Evolutionary conservation across 2,888 invertebrate species (phyloP).

Genomic region (Drosophila falleni): DNA sequence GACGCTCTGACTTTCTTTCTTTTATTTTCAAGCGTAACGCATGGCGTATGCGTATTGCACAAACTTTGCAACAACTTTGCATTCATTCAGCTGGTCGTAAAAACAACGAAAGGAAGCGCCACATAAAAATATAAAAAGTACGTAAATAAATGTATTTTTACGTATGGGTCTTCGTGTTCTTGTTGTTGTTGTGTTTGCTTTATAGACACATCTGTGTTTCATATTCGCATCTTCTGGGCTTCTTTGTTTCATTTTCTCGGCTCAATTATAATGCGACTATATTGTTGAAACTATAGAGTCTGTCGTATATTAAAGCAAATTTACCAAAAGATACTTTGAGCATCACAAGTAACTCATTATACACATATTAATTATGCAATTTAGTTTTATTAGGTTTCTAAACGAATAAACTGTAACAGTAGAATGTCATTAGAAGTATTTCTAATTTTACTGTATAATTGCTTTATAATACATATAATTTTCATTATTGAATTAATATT

Average conservation of each 20-base stretch:
- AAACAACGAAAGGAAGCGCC: constrained; percentile 35
- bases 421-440: no score
- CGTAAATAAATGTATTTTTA: neutral
- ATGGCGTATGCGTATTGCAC: constrained; percentile 72
- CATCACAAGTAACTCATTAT: neutral
- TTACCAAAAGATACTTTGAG: neutral
- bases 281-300: constrained; percentile 15
- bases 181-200: constrained; percentile 10
- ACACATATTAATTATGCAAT: neutral
- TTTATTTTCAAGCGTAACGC: constrained; percentile 48
- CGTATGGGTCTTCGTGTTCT: neutral
- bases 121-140: constrained; percentile 22
- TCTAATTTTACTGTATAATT: no score
- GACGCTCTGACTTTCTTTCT: constrained; percentile 7
- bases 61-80: constrained; percentile 69
- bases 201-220: constrained; percentile 28
- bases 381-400: neutral
- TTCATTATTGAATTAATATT: no score
- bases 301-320: neutral
- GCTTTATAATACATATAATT: no score
- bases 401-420: no score
- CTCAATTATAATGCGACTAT: constrained; percentile 44
- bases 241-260: constrained; percentile 12
- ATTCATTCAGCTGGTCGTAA: constrained; percentile 70
- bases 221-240: constrained; percentile 11